Conservation (phyloP, 1,140 invertebrate genomes). For the Aphelinus atriplicis region DNA sequence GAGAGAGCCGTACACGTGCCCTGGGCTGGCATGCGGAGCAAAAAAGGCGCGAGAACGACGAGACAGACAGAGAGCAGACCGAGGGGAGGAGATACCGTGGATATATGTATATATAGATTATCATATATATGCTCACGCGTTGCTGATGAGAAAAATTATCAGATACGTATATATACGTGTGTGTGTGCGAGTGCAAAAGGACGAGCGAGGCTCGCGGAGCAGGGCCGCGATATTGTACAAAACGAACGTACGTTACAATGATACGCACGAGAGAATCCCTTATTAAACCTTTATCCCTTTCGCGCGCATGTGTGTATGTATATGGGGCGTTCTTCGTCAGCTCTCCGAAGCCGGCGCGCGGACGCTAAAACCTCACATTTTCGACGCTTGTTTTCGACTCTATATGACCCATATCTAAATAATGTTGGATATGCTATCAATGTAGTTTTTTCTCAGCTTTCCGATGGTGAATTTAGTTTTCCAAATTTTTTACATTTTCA, state of each 20-base stretch:
- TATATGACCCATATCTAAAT: too few relatives aligned
- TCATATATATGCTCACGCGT: background rate
- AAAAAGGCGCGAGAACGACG: constrained; percentile 26
- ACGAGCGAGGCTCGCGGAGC: background rate
- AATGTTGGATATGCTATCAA: too few relatives aligned
- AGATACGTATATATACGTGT: constrained; percentile 14
- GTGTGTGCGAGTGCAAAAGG: too few relatives aligned
- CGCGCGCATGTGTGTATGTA: background rate
- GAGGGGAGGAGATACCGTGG: background rate
- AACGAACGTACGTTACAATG: constrained; percentile 19
- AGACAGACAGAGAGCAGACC: constrained; percentile 34
- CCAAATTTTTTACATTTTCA: too few relatives aligned
- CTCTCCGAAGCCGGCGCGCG: too few relatives aligned
- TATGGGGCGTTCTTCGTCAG: too few relatives aligned
- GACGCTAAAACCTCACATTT: too few relatives aligned
- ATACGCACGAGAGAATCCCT: constrained; percentile 27
- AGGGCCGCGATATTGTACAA: constrained; percentile 23
- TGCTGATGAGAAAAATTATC: constrained; percentile 37
- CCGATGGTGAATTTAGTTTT: too few relatives aligned
- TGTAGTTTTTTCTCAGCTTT: too few relatives aligned
- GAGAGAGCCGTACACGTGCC: constrained; percentile 26
- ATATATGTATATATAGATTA: background rate
- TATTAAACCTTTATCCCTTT: constrained; percentile 34
- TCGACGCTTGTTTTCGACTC: too few relatives aligned
- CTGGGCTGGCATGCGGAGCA: constrained; percentile 50